A percentile compares a stretch with the other conserved stretches of the same genome.
Conservation (phyloP, 2,113 vertebrate genomes). For the Triplophysa tibetana region DNA sequence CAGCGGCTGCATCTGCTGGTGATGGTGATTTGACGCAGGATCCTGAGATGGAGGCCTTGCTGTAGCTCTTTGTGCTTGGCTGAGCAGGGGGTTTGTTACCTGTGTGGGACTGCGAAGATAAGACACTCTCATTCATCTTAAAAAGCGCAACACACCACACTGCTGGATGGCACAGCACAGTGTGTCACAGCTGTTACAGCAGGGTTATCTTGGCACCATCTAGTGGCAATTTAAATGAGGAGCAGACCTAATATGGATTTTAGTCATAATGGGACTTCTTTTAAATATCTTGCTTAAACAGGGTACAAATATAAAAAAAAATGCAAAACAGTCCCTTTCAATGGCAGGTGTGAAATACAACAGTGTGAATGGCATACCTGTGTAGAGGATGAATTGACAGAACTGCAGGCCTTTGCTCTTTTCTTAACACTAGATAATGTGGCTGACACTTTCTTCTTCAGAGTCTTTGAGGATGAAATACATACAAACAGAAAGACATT, state of each 20-base stretch:
- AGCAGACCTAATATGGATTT: neutral
- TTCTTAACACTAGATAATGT: conserved; percentile 59
- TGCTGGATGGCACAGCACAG: conserved; percentile 32
- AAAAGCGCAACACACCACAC: conserved; percentile 53
- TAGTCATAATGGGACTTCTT: neutral
- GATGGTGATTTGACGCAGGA: conserved; percentile 51
- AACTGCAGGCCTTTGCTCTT: conserved; percentile 47
- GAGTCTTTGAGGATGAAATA: conserved; percentile 44
- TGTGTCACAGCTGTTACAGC: conserved; percentile 28
- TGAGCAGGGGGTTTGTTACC: conserved; percentile 59
- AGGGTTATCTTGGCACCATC: conserved; percentile 75
- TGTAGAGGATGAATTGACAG: neutral
- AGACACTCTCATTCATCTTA: conserved; percentile 62
- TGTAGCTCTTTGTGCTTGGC: conserved; percentile 58
- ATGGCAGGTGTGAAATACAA: neutral
- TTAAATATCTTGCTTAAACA: neutral
- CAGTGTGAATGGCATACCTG: conserved; percentile 43
- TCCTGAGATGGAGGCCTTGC: conserved; percentile 18
- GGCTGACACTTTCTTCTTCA: conserved; percentile 57
- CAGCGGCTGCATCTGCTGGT: conserved; percentile 1
- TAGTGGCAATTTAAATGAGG: conserved; percentile 64
- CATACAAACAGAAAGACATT: conserved; percentile 24
- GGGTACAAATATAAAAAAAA: neutral
- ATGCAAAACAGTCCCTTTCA: neutral
- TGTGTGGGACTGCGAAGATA: conserved; percentile 60